These are phyloP conservation scores for Thalassarche chlororhynchos DNA, from an alignment of 2,113 vertebrate species.

Conservation along the genomic window DNA sequence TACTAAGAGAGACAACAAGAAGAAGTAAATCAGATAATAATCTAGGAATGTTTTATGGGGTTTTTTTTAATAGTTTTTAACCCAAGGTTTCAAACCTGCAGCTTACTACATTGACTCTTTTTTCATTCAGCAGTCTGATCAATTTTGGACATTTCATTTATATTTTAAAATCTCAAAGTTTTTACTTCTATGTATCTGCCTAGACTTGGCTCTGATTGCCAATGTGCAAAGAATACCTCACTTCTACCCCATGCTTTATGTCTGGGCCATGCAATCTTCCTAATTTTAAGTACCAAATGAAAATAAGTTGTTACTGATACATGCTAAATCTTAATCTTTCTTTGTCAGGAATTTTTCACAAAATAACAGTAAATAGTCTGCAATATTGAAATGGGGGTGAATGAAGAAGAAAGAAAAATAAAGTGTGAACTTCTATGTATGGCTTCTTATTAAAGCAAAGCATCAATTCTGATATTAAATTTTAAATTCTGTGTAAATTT, in stretches of 20 bases:
- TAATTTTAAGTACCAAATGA: neutral
- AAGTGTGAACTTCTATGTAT: neutral
- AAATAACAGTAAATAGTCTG: neutral
- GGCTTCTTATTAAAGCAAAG: neutral
- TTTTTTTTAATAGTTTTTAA: neutral
- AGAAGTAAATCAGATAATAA: neutral
- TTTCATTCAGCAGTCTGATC: neutral
- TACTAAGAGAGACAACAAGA: neutral
- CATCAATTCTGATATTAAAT: neutral
- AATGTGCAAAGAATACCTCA: neutral
- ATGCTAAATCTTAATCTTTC: neutral
- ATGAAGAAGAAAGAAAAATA: neutral
- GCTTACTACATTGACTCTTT: neutral
- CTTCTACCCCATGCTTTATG: neutral
- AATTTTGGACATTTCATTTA: neutral
- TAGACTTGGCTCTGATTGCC: neutral
- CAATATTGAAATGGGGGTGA: neutral
- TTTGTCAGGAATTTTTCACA: neutral
- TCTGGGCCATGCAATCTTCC: neutral
- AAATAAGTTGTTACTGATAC: neutral
- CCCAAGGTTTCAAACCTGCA: neutral
- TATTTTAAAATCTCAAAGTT: neutral
- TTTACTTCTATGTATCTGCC: neutral
- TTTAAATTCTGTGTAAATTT: neutral
- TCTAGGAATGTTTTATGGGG: accelerated